Evolutionary conservation across 2,888 invertebrate genomes (phyloP).

Genomic region (Drosophila melanosoma): DNA sequence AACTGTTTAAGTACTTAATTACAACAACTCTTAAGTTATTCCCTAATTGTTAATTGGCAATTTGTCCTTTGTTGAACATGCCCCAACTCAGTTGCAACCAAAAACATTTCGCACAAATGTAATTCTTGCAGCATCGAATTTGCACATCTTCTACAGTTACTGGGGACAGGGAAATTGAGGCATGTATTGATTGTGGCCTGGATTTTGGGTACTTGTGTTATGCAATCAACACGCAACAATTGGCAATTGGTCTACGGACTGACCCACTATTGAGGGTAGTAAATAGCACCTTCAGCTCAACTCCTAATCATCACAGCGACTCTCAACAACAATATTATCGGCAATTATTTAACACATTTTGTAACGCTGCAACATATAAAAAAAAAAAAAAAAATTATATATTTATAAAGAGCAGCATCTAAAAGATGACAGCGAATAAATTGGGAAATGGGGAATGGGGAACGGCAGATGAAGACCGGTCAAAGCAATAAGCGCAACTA

Average conservation of each 20-base stretch:
- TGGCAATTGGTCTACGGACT: conserved; percentile 16
- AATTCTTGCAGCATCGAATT: background rate
- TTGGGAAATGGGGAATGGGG: conserved; percentile 19
- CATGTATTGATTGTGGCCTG: background rate
- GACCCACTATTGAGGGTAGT: conserved; percentile 31
- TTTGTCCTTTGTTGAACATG: background rate
- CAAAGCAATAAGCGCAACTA: conserved; percentile 63
- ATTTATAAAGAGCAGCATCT: conserved; percentile 12
- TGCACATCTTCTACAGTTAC: background rate
- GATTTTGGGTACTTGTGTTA: conserved; percentile 7
- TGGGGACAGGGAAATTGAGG: background rate
- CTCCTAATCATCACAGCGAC: background rate
- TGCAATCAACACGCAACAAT: conserved; percentile 19
- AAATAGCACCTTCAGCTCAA: background rate
- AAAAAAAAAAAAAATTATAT: background rate
- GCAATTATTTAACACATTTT: conserved; percentile 76
- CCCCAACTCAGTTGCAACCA: background rate
- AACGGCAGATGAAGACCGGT: conserved; percentile 32
- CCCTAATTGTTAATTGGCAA: conserved; percentile 12
- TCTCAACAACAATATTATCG: conserved; percentile 52
- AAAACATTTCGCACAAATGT: background rate
- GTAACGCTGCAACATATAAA: conserved; percentile 40
- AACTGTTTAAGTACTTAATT: conserved; percentile 53
- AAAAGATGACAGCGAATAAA: conserved; percentile 36
- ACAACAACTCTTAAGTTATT: conserved; percentile 31